Conservation (phyloP, 2,113 vertebrate genomes). For the Lophura nycthemera region DNA sequence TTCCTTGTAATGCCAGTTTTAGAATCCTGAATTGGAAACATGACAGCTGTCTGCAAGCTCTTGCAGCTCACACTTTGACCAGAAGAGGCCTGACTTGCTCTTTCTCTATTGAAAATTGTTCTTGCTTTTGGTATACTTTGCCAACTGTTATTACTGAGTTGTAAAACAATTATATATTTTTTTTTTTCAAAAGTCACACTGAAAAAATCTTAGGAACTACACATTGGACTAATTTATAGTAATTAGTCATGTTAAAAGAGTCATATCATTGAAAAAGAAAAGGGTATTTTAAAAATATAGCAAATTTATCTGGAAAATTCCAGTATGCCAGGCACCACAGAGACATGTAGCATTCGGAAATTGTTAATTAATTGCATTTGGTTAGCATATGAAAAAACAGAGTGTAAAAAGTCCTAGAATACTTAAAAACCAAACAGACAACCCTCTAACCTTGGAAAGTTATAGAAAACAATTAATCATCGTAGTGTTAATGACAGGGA, state of each 20-base stretch:
- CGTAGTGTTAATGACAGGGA: not conserved
- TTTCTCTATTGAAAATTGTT: constrained; percentile 1
- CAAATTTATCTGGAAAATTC: not conserved
- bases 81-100: constrained; percentile 63
- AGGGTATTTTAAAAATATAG: not conserved
- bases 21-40: not conserved
- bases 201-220: not conserved
- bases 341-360: not conserved
- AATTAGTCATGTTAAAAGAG: not conserved
- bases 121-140: not conserved
- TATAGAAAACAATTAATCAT: not conserved
- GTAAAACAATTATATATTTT: not conserved
- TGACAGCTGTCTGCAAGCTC: not conserved
- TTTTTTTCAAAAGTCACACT: not conserved
- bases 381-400: not conserved
- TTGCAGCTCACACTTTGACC: constrained; percentile 56
- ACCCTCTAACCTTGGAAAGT: not conserved
- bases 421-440: not conserved
- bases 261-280: not conserved
- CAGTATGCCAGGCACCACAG: not conserved
- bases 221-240: not conserved
- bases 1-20: not conserved
- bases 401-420: not conserved
- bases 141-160: not conserved
- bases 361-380: not conserved